Percentiles rank a stretch among this genome's conserved stretches.
Evolutionary conservation across 1,140 invertebrate species (phyloP).

Genomic region (Hyles vespertilio): DNA sequence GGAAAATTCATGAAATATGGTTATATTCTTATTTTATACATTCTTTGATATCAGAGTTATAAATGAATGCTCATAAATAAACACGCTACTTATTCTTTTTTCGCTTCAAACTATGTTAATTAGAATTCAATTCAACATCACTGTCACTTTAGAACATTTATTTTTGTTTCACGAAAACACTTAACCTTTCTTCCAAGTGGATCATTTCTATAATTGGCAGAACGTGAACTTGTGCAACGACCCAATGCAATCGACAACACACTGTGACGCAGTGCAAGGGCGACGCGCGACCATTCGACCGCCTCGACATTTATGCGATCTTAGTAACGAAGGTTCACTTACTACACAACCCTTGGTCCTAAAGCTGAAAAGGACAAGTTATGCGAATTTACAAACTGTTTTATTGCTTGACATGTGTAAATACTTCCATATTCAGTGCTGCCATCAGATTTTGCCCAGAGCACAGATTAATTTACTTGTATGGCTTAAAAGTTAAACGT

Average conservation of each 20-base stretch:
- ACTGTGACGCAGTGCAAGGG: slow-evolving; percentile 22
- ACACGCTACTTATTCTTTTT: too few species aligned
- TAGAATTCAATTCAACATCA: neutral
- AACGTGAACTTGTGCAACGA: slow-evolving; percentile 27
- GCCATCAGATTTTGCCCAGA: too few species aligned
- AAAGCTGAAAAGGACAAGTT: slow-evolving; percentile 34
- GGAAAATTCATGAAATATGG: too few species aligned
- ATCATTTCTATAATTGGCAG: slow-evolving; percentile 4
- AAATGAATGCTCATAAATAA: too few species aligned
- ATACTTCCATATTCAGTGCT: too few species aligned
- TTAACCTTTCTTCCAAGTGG: neutral
- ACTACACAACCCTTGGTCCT: slow-evolving; percentile 53
- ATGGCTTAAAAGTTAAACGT: too few species aligned
- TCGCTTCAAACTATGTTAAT: neutral
- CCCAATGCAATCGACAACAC: slow-evolving; percentile 24
- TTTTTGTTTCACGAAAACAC: neutral
- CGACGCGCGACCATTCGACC: slow-evolving; percentile 25
- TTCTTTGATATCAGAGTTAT: too few species aligned
- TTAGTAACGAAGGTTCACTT: slow-evolving; percentile 53
- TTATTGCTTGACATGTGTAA: neutral
- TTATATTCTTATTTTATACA: too few species aligned
- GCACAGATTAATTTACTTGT: too few species aligned
- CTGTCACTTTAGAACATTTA: neutral
- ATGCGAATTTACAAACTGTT: neutral
- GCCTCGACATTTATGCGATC: slow-evolving; percentile 33